Evolutionary conservation across 2,113 vertebrate genomes (phyloP), one percentile per base, ranked within the genome.

Genomic region (Centropus bengalensis): DNA sequence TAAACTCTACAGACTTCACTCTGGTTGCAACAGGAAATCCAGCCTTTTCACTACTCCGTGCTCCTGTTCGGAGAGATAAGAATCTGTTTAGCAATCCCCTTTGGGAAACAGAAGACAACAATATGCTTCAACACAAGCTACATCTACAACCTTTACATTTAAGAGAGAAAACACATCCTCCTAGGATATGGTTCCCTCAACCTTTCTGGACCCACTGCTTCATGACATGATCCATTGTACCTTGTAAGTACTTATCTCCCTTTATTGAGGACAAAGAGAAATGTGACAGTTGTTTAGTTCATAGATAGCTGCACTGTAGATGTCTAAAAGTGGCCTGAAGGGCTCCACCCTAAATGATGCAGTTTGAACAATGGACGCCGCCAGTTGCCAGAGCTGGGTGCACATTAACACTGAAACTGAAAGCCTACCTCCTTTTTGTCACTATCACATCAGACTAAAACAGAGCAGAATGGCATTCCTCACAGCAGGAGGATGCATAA

Each of bases 61-160:
- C 47, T 44, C 88, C 97, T 98, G 70, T 20, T 24, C 56, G 47
- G 47, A 79, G 63, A 97, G 67, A 89, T 12, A 33, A 80, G 56
- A 86, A 42, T 56, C 36, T 78, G 8, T 88, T 89, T 21, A 75
- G 38, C 20, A 81, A 36, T 45, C 12, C 7, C 87, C 24, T 85
- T 68, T 71, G 18, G 22, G 44, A 91, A 82, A 44, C 30, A 85
- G 69, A 59, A 89, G 24, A 30, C 32, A 69, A 85, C 78, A 86
- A 81, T 6, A 6, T 56, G n/a, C 38, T 88, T 84, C 77, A 86
- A 15, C 32, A 30, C 10, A 70, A 60, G 28, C 14, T 86, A 52
- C 3, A 49, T 30, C 24, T 77, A 70, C 14, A 66, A 44, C 19
- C 14, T 71, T 54, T 85, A 82, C 38, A 75, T 55, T 63, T 55